Evolutionary conservation across 2,113 vertebrate species (phyloP).

Genomic region (Copsychus sechellarum): DNA sequence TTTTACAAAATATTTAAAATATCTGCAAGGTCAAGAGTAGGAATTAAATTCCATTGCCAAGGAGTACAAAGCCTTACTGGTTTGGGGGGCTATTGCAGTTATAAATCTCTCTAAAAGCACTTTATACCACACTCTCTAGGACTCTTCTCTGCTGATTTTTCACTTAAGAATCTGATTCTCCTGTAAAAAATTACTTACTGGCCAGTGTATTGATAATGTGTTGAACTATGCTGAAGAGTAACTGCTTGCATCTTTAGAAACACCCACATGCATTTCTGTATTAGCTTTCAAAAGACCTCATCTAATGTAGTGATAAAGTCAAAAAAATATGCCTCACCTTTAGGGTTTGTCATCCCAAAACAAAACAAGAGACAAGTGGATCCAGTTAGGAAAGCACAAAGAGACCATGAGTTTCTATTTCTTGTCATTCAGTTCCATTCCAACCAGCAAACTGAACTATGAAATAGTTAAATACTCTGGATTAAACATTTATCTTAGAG

Average conservation of each 20-base stretch:
- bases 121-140: background rate
- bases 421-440: background rate
- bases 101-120: background rate
- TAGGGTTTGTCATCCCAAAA: background rate
- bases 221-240: background rate
- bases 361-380: background rate
- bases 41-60: background rate
- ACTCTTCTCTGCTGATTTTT: background rate
- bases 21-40: fast-evolving
- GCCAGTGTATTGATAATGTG: background rate
- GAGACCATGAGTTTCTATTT: background rate
- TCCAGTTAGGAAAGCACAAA: background rate
- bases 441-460: background rate
- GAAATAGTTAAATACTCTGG: conserved; percentile 40
- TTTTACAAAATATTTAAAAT: background rate
- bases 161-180: background rate
- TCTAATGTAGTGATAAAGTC: background rate
- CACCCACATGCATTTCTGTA: background rate
- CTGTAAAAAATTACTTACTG: background rate
- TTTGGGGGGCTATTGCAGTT: background rate
- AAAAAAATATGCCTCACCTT: background rate
- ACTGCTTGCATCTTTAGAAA: background rate
- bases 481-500: conserved; percentile 25
- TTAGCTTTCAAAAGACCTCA: background rate
- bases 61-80: background rate